Percentiles rank a stretch among this genome's conserved stretches.
phyloP scores from a whole-genome alignment of 1,140 invertebrate species.

The Dinoponera quadriceps region DNA sequence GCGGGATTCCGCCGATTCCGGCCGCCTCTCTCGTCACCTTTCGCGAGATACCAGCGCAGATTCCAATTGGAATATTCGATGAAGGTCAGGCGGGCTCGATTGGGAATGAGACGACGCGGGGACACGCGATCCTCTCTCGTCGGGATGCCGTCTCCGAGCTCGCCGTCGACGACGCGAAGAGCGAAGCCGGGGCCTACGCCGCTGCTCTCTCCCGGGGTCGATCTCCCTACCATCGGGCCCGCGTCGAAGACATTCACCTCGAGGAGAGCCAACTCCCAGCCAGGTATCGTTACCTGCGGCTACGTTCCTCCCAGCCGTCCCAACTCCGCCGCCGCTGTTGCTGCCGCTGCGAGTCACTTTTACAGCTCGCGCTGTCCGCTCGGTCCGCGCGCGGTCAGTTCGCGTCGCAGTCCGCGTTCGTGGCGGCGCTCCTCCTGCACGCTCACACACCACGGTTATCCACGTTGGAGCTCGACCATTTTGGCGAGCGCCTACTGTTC shows the following conservation, averaged over 20 bases:
- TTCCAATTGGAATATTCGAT: too few relatives aligned
- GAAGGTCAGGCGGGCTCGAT: too few relatives aligned
- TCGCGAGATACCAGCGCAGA: too few relatives aligned
- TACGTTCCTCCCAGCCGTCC: slow-evolving; percentile 29
- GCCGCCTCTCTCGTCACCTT: too few relatives aligned
- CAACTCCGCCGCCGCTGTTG: slow-evolving; percentile 16
- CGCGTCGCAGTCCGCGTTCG: slow-evolving; percentile 19
- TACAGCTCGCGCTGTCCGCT: slow-evolving; percentile 19
- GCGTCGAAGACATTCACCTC: slow-evolving; percentile 83
- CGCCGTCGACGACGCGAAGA: not conserved
- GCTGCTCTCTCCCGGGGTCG: slow-evolving; percentile 57
- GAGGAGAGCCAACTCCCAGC: slow-evolving; percentile 76
- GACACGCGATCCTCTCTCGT: too few relatives aligned
- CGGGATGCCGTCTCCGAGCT: not conserved
- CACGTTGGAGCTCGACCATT: not conserved
- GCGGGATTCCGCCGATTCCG: too few relatives aligned
- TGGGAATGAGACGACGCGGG: too few relatives aligned
- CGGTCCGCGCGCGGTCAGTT: slow-evolving; percentile 14
- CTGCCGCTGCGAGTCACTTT: slow-evolving; percentile 47
- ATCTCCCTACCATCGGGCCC: slow-evolving; percentile 73
- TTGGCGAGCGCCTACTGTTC: slow-evolving; percentile 21
- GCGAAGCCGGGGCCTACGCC: slow-evolving; percentile 19
- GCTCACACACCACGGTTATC: not conserved
- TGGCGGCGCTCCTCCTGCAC: not conserved
- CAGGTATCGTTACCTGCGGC: slow-evolving; percentile 62